Evolutionary conservation across 1,140 invertebrate species (phyloP).

Genomic region (Meloidogyne hapla): DNA sequence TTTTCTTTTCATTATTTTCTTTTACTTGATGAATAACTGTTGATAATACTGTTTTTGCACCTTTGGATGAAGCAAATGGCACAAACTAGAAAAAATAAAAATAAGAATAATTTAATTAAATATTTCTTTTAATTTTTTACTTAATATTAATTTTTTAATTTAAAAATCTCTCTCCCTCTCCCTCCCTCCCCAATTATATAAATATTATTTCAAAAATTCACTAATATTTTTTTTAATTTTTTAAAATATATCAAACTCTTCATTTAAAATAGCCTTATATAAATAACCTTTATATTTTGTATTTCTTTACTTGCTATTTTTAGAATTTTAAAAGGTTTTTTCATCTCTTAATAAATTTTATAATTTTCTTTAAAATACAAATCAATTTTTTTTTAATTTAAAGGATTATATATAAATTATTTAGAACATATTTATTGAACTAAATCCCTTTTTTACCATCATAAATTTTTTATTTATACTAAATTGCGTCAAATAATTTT

Average conservation of each 20-base stretch:
- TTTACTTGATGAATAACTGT: neutral
- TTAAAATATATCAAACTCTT: no score
- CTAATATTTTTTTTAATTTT: no score
- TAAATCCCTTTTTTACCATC: neutral
- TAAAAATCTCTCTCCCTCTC: no score
- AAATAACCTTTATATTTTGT: no score
- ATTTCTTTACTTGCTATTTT: no score
- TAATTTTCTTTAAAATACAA: no score
- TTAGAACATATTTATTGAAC: neutral
- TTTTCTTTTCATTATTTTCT: neutral
- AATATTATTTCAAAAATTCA: no score
- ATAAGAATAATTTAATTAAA: slow-evolving; percentile 7
- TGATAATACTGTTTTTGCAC: neutral
- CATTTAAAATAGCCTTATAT: no score
- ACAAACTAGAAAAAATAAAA: slow-evolving; percentile 4
- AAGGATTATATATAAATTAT: neutral
- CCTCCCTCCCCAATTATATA: no score
- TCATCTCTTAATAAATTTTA: no score
- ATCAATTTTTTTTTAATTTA: neutral
- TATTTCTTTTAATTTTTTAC: neutral
- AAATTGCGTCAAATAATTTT: neutral
- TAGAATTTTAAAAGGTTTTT: no score
- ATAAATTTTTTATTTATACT: neutral
- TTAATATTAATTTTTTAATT: neutral
- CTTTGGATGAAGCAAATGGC: slow-evolving; percentile 15